Base-by-base conservation (phyloP, 1,140 invertebrate species). In the Panagrolaimus sp. region DNA sequence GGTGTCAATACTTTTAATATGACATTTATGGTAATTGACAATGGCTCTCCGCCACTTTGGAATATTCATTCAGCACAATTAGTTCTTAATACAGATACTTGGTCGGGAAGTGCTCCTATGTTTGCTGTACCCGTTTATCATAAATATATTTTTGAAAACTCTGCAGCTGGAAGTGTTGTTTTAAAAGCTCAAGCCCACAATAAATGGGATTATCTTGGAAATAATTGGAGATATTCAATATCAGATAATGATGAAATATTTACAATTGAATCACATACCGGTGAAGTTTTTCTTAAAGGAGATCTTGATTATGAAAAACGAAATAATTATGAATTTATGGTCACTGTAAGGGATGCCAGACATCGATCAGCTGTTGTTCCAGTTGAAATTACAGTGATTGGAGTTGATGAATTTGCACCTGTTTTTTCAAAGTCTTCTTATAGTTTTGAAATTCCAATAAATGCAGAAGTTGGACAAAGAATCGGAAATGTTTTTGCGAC, bases 371-470 rank as follows among this genome's bases (percentile, higher is more conserved):
- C 79, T 16, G 70, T 70, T 11, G 74, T 74, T 11, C 69, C 80
- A 8, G 65, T 81, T 16, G 43, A 72, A 13, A 65, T 81, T 20
- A 5, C 25, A 9, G 74, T 81, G 7, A 43, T 73, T 9, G 77
- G 79, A 1, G 74, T 81, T 1, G 79, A 81, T 27, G 79, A 81
- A 64, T 82, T 71, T 53, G 70, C 78, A 14, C 79, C 79, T n/a
- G 68, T 76, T 25, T 81, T 81, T 65, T 69, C 73, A 1, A 71
- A 72, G 46, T 44, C 67, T 11, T 63, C 63, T 16, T 81, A 82
- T 61, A 75, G 72, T 16, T 80, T 81, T 46, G 68, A 83, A 65
- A 70, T 83, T 63, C 78, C 78, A 20, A 42, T 67, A 20, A 69
- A 66, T 44, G 53, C 73, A 3, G 48, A 57, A 14, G 63, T 68